Base-by-base conservation (phyloP, 2,888 invertebrate species). In the Diadromus collaris region DNA sequence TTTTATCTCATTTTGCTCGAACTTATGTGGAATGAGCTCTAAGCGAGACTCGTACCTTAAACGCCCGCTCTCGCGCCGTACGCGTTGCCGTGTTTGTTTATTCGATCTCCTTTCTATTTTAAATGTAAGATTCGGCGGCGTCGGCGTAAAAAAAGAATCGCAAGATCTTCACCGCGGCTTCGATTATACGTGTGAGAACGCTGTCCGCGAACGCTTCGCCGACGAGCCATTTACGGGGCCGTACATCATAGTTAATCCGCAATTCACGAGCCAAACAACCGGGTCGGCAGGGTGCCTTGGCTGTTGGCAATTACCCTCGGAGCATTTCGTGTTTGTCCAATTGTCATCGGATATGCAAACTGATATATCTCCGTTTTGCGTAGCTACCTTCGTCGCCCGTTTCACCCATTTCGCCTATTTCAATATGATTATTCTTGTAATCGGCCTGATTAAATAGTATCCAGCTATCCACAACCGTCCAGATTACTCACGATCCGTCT, bases 211-310 rank as follows among this genome's bases (percentile, higher is more conserved):
- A 58, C 9, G 19, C 29, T 63, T 29, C 29, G 56, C 29, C 73
- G 73, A 78, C 69, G 63, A 69, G 51, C 58, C 69, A 69, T 78
- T 69, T 48, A 69, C 64, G 56, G 58, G 29, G 58, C 58, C 68
- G 48, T 73, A 73, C 69, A 63, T 78, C 63, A 78, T 63, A 78
- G 73, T 73, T 78, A 68, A 78, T 78, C 29, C 73, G 58, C 68
- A 69, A 78, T 69, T 63, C 27, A 63, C 27, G 16, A 68, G 56
- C 24, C 68, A 73, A 24, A 0, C 48, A 34, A 61, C 54, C 51
- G 51, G 61, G 58, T 27, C 41, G n/a, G 10, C 67, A 51, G 21
- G 65, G 34, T 51, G 51, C 34, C 54, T 21, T 21, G n/a, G 51
- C 44, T 24, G 46, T 56, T 56, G 41, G 63, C 71, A 78, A 78